Conservation (phyloP, 2,797 vertebrate species). For the Arctocebus calabarensis region DNA sequence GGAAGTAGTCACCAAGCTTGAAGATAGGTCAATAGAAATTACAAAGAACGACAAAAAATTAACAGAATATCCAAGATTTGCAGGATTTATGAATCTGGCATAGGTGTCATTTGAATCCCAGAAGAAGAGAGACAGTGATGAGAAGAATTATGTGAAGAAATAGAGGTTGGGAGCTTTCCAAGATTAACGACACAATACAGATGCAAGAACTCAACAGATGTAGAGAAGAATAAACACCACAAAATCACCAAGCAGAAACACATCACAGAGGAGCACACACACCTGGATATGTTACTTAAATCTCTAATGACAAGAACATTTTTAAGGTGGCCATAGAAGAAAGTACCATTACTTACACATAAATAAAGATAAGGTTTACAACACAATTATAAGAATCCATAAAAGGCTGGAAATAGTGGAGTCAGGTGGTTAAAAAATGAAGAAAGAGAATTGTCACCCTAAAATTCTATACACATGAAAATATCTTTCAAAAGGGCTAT, state of each 20-base stretch:
- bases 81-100: not conserved
- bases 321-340: not conserved
- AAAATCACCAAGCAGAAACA: not conserved
- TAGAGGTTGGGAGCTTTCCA: not conserved
- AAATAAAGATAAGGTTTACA: conserved; percentile 14
- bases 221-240: not conserved
- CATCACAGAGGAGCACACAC: not conserved
- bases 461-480: conserved; percentile 17
- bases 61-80: not conserved
- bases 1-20: not conserved
- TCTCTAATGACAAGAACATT: not conserved
- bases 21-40: not conserved
- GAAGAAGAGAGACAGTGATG: not conserved
- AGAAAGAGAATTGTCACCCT: not conserved
- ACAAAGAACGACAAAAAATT: not conserved
- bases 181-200: not conserved
- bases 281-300: not conserved
- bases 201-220: not conserved
- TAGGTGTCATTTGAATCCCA: not conserved
- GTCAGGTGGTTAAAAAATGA: not conserved
- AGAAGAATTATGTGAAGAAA: not conserved
- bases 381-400: not conserved
- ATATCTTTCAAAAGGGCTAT: not conserved
- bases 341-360: not conserved
- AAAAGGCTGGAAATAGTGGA: not conserved